Percentiles rank a stretch among this genome's conserved stretches.
Conservation (phyloP, 1,140 invertebrate species). For the Apis florea region DNA sequence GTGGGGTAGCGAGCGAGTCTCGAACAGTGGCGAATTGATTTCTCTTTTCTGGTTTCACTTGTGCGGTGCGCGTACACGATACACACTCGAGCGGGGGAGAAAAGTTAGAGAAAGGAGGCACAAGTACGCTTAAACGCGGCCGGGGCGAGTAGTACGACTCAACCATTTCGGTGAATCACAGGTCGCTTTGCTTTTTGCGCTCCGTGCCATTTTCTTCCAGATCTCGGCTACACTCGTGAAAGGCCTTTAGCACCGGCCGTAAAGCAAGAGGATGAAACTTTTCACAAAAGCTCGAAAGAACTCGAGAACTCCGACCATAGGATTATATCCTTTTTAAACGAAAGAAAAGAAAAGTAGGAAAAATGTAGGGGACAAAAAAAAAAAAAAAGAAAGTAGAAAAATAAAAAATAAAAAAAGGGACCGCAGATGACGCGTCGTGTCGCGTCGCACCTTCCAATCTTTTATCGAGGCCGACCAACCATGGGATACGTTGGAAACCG, state of each 20-base stretch:
- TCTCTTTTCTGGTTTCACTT: neutral
- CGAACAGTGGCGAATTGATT: neutral
- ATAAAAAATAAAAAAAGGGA: no score
- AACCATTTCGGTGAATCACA: neutral
- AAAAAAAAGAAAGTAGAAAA: no score
- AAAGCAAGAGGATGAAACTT: neutral
- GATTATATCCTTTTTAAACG: conserved; percentile 3
- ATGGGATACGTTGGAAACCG: neutral
- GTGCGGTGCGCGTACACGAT: neutral
- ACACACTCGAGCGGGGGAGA: neutral
- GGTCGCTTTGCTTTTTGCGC: neutral
- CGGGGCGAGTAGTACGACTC: conserved; percentile 8
- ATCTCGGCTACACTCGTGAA: conserved; percentile 6
- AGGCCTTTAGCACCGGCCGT: neutral
- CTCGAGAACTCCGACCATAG: neutral
- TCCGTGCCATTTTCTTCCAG: conserved; percentile 3
- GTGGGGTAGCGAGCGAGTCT: neutral
- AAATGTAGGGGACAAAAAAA: no score
- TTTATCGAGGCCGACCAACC: neutral
- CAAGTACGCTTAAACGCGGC: neutral
- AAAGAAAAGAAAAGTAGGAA: no score
- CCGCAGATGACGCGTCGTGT: neutral
- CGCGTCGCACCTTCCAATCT: neutral
- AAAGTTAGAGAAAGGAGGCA: neutral
- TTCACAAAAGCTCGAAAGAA: conserved; percentile 11